A percentile compares a stretch with the other conserved stretches of the same genome.
These are phyloP conservation scores for Proisotoma minuta DNA, from an alignment of 2,888 invertebrate genomes.

Conservation along the genomic window DNA sequence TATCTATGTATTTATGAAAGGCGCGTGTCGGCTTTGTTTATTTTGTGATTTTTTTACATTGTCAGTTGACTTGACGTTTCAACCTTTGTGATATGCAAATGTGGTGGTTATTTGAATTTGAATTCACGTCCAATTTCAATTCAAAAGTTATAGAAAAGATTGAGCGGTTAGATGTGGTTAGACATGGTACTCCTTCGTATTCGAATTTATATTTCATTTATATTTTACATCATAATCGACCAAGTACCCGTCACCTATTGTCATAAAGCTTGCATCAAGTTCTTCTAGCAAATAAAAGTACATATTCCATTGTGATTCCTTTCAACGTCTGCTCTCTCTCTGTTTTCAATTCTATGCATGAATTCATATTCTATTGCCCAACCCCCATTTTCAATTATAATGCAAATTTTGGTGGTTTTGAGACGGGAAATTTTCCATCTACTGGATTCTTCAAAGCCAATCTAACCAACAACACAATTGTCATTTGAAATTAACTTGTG, in stretches of 20 bases:
- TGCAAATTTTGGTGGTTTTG: conserved; percentile 38
- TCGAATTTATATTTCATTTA: background rate
- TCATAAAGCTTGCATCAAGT: no score
- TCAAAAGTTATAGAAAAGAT: background rate
- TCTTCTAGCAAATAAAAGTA: background rate
- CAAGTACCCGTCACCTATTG: background rate
- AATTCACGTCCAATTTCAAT: conserved; percentile 10
- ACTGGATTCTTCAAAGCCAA: no score
- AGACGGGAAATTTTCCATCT: conserved; percentile 35
- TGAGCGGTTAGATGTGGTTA: background rate
- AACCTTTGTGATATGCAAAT: conserved; percentile 8
- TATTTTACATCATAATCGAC: background rate
- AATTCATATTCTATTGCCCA: conserved; percentile 15
- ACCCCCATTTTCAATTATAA: conserved; percentile 45
- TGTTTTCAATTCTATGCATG: conserved; percentile 9
- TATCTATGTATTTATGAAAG: no score
- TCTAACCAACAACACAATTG: background rate
- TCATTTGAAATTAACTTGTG: no score
- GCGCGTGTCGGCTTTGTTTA: background rate
- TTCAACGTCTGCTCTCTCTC: no score
- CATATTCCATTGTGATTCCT: background rate
- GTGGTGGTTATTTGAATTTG: conserved; percentile 1
- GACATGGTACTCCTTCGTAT: background rate
- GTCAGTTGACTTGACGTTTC: background rate
- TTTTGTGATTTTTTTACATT: background rate